phyloP scores from a whole-genome alignment of 30 jellyfish, hydroid and myxozoan genomes.

The Rhopilema esculentum region DNA sequence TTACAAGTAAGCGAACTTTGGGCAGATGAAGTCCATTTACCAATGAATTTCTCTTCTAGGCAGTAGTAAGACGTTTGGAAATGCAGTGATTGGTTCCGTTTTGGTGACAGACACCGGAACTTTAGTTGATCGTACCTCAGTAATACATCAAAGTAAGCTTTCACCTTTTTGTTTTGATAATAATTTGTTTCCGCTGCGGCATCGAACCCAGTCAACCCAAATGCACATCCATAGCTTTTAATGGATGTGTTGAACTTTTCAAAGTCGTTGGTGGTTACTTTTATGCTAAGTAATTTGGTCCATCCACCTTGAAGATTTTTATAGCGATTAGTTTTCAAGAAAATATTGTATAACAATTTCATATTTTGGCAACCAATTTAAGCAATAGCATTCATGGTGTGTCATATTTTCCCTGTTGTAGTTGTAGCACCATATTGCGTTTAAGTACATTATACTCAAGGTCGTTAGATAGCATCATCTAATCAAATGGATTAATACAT shows the following conservation, averaged over 20 bases:
- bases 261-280: background rate
- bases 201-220: background rate
- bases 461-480: too few relatives aligned
- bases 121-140: background rate
- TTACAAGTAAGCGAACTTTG: background rate
- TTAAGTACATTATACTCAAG: too few relatives aligned
- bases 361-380: too few relatives aligned
- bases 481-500: too few relatives aligned
- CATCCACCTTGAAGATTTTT: background rate
- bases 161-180: background rate
- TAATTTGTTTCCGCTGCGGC: background rate
- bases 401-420: too few relatives aligned
- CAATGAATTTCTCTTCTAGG: background rate
- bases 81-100: background rate
- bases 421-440: too few relatives aligned
- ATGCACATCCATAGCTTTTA: background rate
- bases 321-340: background rate
- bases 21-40: background rate
- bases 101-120: background rate
- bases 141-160: background rate
- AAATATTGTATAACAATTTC: too few relatives aligned
- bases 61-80: background rate
- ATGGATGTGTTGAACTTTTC: background rate
- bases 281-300: background rate
- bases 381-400: too few relatives aligned